These are phyloP conservation scores for Scaptomyza tumidula DNA, from an alignment of 2,888 invertebrate species.

Conservation along the genomic window DNA sequence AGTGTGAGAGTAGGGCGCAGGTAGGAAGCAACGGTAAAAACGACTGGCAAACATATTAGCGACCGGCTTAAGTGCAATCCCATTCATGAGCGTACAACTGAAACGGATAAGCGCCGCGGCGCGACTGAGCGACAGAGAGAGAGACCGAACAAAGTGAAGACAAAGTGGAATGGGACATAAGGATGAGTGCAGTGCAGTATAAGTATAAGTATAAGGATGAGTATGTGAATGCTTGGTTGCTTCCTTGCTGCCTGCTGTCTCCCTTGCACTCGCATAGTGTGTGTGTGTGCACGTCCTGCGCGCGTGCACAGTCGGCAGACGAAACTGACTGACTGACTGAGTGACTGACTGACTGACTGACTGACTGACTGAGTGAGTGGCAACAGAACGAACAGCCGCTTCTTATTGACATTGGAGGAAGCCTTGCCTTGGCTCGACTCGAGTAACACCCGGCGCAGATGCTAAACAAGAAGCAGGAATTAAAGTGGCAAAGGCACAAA, in stretches of 20 bases:
- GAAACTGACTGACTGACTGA: constrained; percentile 14
- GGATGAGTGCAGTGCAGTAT: constrained; percentile 22
- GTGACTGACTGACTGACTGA: constrained; percentile 21
- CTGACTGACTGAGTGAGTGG: constrained; percentile 37
- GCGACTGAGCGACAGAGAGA: constrained; percentile 15
- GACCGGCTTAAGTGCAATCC: constrained; percentile 69
- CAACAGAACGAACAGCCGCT: constrained; percentile 54
- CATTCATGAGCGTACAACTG: constrained; percentile 51
- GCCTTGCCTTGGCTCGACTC: constrained; percentile 39
- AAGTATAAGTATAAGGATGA: constrained; percentile 28
- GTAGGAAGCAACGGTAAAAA: constrained; percentile 52
- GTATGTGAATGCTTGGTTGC: constrained; percentile 33
- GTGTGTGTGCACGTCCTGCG: constrained; percentile 66
- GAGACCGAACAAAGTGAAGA: neutral
- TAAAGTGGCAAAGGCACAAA: constrained; percentile 68
- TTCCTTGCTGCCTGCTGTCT: constrained; percentile 17
- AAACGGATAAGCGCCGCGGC: constrained; percentile 51
- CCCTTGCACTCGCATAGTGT: neutral
- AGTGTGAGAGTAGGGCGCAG: constrained; percentile 22
- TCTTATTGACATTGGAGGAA: constrained; percentile 63
- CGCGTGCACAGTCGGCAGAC: constrained; percentile 60
- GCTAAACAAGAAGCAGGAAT: constrained; percentile 76
- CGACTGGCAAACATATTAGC: constrained; percentile 57
- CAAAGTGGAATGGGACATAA: constrained; percentile 1
- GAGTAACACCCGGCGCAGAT: constrained; percentile 78